Evolutionary conservation across 2,888 invertebrate species (phyloP).

Genomic region (Mellilla xanthometata): DNA sequence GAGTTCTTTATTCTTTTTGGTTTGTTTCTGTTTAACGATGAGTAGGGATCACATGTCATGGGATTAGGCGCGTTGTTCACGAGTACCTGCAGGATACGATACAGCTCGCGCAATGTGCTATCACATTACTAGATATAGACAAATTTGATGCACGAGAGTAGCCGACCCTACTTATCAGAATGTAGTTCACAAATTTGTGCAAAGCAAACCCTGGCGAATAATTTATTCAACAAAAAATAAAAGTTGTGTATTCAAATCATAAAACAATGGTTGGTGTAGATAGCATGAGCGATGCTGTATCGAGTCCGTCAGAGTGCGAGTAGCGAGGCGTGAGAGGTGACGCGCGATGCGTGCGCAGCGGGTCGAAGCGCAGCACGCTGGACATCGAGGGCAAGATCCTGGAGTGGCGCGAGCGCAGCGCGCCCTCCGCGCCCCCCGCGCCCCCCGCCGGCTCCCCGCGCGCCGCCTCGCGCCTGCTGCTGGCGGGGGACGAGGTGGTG

Average conservation of each 20-base stretch:
- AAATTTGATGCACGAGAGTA: too few species aligned
- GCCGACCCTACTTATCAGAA: too few species aligned
- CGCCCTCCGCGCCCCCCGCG: constrained; percentile 38
- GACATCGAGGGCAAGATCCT: constrained; percentile 80
- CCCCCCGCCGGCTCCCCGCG: constrained; percentile 29
- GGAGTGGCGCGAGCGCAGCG: constrained; percentile 65
- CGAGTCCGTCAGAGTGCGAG: too few species aligned
- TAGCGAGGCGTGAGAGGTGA: too few species aligned
- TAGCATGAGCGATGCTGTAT: too few species aligned
- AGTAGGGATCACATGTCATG: constrained; percentile 29
- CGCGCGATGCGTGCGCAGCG: constrained; percentile 42
- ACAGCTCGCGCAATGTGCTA: background rate
- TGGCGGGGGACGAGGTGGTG: constrained; percentile 61
- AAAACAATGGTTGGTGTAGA: too few species aligned
- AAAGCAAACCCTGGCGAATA: too few species aligned
- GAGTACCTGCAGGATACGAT: background rate
- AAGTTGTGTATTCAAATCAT: too few species aligned
- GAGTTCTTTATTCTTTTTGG: constrained; percentile 18
- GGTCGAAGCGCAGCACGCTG: constrained; percentile 76
- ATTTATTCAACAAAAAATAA: too few species aligned
- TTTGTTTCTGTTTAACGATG: constrained; percentile 31
- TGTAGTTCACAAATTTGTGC: too few species aligned
- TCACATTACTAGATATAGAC: too few species aligned
- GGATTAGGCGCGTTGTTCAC: constrained; percentile 4
- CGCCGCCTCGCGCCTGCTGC: constrained; percentile 49